Percentiles rank a stretch among this genome's conserved stretches.
phyloP scores from a whole-genome alignment of 1,140 invertebrate genomes.

The Drosophila trapezifrons region DNA sequence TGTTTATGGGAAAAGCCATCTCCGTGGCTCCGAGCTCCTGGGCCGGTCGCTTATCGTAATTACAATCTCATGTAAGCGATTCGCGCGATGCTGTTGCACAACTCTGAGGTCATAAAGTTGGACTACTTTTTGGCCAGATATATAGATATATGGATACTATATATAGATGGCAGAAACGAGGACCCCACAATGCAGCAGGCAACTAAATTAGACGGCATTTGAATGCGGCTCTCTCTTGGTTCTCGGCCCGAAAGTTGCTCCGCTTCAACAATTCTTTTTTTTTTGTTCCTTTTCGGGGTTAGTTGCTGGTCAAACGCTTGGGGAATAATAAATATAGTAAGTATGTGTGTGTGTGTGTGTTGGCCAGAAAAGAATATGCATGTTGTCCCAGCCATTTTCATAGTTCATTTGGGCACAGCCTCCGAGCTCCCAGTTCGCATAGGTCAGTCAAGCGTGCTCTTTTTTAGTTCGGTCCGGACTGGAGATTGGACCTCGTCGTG shows the following conservation, averaged over 20 bases:
- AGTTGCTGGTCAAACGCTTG: conserved; percentile 77
- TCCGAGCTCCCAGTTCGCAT: conserved; percentile 32
- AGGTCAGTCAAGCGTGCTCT: conserved; percentile 60
- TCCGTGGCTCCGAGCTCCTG: conserved; percentile 47
- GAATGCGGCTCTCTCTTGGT: conserved; percentile 58
- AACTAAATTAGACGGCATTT: conserved; percentile 81
- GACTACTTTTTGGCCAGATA: conserved; percentile 50
- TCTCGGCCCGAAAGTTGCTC: conserved; percentile 36
- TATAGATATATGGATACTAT: conserved; percentile 19
- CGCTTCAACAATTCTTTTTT: conserved; percentile 13
- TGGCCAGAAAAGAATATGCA: conserved; percentile 65
- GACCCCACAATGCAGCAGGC: conserved; percentile 64
- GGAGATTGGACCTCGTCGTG: conserved; percentile 26
- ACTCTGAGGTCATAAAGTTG: conserved; percentile 71
- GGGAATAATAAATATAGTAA: conserved; percentile 80
- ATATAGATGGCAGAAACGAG: conserved; percentile 3
- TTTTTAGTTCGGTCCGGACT: conserved; percentile 31
- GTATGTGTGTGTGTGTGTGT: conserved; percentile 31
- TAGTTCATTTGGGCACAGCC: conserved; percentile 74
- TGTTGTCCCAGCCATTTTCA: conserved; percentile 74
- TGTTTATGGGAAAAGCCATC: conserved; percentile 69
- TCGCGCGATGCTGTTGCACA: conserved; percentile 78
- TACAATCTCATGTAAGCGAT: conserved; percentile 82
- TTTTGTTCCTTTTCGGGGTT: conserved; percentile 56
- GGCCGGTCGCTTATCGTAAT: conserved; percentile 72